phyloP scores from a whole-genome alignment of 2,113 vertebrate genomes.

The Rhinichthys klamathensis region DNA sequence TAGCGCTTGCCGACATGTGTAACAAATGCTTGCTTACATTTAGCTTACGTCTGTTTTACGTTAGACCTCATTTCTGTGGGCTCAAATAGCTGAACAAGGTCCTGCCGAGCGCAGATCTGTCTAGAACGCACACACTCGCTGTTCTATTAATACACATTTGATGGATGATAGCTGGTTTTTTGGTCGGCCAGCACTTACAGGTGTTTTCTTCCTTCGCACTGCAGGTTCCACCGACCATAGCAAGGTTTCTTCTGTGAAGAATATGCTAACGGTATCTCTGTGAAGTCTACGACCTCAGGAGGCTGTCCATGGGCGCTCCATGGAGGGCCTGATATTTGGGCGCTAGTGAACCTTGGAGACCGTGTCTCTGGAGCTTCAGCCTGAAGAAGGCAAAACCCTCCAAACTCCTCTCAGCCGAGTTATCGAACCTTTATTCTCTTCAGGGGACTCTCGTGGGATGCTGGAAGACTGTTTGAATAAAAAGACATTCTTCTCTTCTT shows the following conservation, averaged over 20 bases:
- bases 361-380: constrained; percentile 75
- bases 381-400: constrained; percentile 51
- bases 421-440: constrained; percentile 58
- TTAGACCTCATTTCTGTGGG: constrained; percentile 40
- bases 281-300: constrained; percentile 72
- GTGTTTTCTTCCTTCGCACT: constrained; percentile 34
- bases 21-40: constrained; percentile 66
- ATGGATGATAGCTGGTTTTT: constrained; percentile 59
- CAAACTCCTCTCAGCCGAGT: constrained; percentile 54
- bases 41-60: constrained; percentile 63
- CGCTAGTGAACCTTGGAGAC: constrained; percentile 75
- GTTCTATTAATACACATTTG: constrained; percentile 63
- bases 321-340: constrained; percentile 73
- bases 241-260: constrained; percentile 98
- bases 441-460: constrained; percentile 55
- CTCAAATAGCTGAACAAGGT: constrained; percentile 44
- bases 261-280: constrained; percentile 75
- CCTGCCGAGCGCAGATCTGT: constrained; percentile 7
- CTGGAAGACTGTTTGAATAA: constrained; percentile 61
- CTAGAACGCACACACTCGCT: constrained; percentile 24
- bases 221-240: constrained; percentile 98
- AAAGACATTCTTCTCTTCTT: constrained; percentile 43
- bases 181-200: constrained; percentile 42
- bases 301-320: constrained; percentile 69
- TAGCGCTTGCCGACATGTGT: constrained; percentile 51